Conservation (phyloP, 2,888 invertebrate genomes). For the Hydraecia micacea region DNA sequence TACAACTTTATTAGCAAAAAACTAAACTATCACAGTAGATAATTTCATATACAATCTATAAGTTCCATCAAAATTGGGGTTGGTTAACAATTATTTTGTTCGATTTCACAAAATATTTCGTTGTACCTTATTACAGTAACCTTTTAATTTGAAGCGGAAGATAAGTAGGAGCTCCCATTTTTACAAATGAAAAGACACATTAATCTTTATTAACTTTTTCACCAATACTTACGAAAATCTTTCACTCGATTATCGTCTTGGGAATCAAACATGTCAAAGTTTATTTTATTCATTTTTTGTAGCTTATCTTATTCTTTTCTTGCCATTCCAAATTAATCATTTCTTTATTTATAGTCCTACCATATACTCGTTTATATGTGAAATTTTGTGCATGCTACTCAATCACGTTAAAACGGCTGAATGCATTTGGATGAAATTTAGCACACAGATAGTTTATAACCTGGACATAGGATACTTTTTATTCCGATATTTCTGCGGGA, state of each 20-base stretch:
- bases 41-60: not conserved
- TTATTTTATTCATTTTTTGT: not conserved
- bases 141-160: constrained; percentile 21
- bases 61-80: not conserved
- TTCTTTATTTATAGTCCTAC: not conserved
- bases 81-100: not conserved
- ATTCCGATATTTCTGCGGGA: not conserved
- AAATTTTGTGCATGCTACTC: not conserved
- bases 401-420: not conserved
- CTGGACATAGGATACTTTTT: not conserved
- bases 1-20: not conserved
- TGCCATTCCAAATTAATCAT: not conserved
- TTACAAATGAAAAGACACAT: constrained; percentile 29
- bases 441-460: not conserved
- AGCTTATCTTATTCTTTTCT: not conserved
- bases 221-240: constrained; percentile 1
- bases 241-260: constrained; percentile 44
- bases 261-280: constrained; percentile 27
- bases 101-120: not conserved
- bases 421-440: not conserved
- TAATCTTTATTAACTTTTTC: constrained; percentile 38
- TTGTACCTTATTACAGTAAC: not conserved
- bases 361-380: not conserved
- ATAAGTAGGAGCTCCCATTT: constrained; percentile 9
- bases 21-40: not conserved